Base-by-base conservation (phyloP, 1,140 invertebrate genomes). In the Augochlora pura region DNA sequence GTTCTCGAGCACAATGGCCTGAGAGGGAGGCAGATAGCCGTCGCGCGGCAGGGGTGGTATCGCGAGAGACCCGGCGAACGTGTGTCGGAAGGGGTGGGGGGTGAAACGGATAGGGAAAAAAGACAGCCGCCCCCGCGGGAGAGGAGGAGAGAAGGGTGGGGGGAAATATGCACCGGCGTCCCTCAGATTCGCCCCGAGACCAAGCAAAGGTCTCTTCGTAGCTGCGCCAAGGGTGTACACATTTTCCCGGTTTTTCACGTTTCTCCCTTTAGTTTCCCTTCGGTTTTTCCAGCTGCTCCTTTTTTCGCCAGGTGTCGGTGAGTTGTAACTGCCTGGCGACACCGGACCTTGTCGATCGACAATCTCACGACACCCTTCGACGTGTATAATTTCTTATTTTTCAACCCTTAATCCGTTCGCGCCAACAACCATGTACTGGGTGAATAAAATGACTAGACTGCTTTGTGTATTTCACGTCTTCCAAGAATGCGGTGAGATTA, bases 1-100 rank as follows among this genome's bases (percentile, higher is more conserved):
- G 83, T 84, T 82, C 82, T 80, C 77, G 80, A 81, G 73, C 49
- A 90, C 89, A 90, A 89, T 89, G 67, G 81, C 46, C 74, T 12
- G 21, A 46, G 69, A 62, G 70, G 59, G 54, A 76, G 60, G 42
- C 71, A 82, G 67, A 77, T 54, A 72, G 46, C 54, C 54, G 54
- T 57, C 54, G 54, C 54, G 54, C 54, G 54, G 54, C 0, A 21
- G 8, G 8, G 21, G 54, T 18, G 7, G 21, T 54, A 54, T 54
- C 49, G 54, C 21, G 54, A 52, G 54, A n/a, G 54, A n/a, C 2
- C 54, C 21, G 49, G 49, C 1, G 74, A 49, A 49, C 42, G 23
- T 49, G 27, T 39, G 27, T 14, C 66, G 38, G n/a, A n/a, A n/a
- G n/a, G n/a, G n/a, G n/a, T n/a, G n/a, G n/a, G n/a, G 7, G 18